Base-by-base conservation (phyloP, 2,888 invertebrate species). In the Labia minor region DNA sequence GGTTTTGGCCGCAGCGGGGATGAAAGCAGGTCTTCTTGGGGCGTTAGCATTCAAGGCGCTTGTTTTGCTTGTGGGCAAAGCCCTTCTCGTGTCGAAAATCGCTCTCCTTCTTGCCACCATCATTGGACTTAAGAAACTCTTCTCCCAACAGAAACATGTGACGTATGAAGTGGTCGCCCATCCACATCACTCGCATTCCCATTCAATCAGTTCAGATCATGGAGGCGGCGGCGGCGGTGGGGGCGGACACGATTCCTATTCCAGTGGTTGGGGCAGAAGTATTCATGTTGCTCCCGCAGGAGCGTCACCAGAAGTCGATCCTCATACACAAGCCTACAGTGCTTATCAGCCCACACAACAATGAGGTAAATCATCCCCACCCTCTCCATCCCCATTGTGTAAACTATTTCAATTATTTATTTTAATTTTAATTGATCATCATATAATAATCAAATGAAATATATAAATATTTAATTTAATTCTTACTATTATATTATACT, bases 41-140 rank as follows among this genome's bases (percentile, higher is more conserved):
- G 89, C 89, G 63, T 75, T 92, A 65, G 86, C 90, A 26, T 88
- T 92, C 77, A 92, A 92, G 74, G 90, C 87, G 18, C 79, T 92
- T 1, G 88, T 88, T 16, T 80, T 92, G 3, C 83, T 92, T 71
- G 91, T 92, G 33, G 91, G 91, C 74, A 92, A 92, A 79, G 92
- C 92, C 21, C 81, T 92, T 2, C 83, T 92, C 61, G 86, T 92
- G 70, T 89, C 90, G 72, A 92, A 92, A 82, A 86, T 92, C 66
- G 92, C 92, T 1, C 81, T 92, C 10, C 82, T 92, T 1, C 78
- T 92, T 67, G 89, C 92, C 14, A 86, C 86, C 62, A 86, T 92
- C 72, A 88, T 92, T 71, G 91, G 90, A 33, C 76, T 92, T 74
- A 92, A 90, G 81, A 92, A 92, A 74, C 80, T 92, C 61, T 85